Conservation (phyloP, 2,888 invertebrate species). For the Drosophila longiperda region DNA sequence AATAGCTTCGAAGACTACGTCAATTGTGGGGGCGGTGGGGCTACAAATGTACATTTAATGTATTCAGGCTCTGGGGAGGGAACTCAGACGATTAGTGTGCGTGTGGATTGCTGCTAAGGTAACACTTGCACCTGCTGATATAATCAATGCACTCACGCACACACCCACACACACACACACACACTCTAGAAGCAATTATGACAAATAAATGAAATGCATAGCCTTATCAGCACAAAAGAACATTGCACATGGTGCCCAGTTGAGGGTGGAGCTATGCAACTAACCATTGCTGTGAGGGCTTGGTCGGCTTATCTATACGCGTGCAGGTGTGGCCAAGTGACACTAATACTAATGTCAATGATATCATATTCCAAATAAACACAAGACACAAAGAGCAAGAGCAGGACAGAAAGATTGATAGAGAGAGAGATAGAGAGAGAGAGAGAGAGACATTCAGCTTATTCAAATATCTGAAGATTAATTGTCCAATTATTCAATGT, state of each 20-base stretch:
- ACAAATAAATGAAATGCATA: conserved; percentile 71
- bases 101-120: conserved; percentile 13
- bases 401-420: background rate
- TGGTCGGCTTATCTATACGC: conserved; percentile 46
- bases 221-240: conserved; percentile 52
- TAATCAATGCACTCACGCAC: conserved; percentile 23
- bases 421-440: background rate
- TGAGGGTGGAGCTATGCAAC: conserved; percentile 9
- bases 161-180: background rate
- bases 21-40: background rate
- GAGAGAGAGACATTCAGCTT: background rate
- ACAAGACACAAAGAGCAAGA: conserved; percentile 2
- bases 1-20: background rate
- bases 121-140: conserved; percentile 35
- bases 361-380: conserved; percentile 12
- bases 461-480: conserved; percentile 5
- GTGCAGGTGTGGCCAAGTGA: conserved; percentile 44
- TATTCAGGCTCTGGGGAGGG: conserved; percentile 28
- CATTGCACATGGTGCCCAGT: conserved; percentile 26
- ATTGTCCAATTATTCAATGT: conserved; percentile 7
- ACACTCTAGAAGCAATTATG: conserved; percentile 62
- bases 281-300: background rate
- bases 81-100: conserved; percentile 34
- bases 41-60: conserved; percentile 57
- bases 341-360: conserved; percentile 32